phyloP scores from a whole-genome alignment of 1,140 invertebrate genomes.

The Meloidogyne chitwoodi region DNA sequence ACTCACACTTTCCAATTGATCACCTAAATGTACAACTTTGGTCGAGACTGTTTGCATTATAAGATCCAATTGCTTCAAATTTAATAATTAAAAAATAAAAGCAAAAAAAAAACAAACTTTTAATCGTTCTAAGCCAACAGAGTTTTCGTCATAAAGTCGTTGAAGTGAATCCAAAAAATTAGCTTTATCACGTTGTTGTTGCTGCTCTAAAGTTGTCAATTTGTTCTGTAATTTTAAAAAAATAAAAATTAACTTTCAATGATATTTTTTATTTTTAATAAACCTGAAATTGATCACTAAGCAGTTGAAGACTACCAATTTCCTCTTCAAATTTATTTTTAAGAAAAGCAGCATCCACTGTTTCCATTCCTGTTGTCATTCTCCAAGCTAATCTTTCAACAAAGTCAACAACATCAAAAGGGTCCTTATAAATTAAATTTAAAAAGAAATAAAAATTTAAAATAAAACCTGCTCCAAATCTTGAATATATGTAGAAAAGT shows the following conservation, averaged over 20 bases:
- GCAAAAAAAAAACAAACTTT: conserved; percentile 35
- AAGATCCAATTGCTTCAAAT: conserved; percentile 79
- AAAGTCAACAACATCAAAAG: conserved; percentile 93
- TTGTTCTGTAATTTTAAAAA: conserved; percentile 47
- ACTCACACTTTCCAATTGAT: conserved; percentile 85
- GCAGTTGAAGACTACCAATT: conserved; percentile 54
- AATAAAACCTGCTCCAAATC: conserved; percentile 55
- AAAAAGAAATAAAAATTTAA: background rate
- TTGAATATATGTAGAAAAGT: conserved; percentile 57
- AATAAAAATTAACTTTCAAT: background rate
- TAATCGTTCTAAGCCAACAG: conserved; percentile 50
- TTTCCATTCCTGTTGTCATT: conserved; percentile 70
- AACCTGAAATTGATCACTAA: conserved; percentile 54
- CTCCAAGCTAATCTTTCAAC: conserved; percentile 91
- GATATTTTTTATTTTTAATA: background rate
- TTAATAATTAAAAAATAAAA: background rate
- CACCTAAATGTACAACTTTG: conserved; percentile 91
- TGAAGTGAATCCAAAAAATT: conserved; percentile 50
- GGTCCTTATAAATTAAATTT: conserved; percentile 68
- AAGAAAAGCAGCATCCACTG: conserved; percentile 45
- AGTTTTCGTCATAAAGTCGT: conserved; percentile 50
- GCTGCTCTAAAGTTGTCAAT: conserved; percentile 45
- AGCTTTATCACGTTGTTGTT: conserved; percentile 46
- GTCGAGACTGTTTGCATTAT: conserved; percentile 93
- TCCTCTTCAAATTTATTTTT: conserved; percentile 59